Evolutionary conservation across 2,888 invertebrate species (phyloP), one percentile per base, ranked within the genome.

Genomic region (Ceriagrion tenellum): DNA sequence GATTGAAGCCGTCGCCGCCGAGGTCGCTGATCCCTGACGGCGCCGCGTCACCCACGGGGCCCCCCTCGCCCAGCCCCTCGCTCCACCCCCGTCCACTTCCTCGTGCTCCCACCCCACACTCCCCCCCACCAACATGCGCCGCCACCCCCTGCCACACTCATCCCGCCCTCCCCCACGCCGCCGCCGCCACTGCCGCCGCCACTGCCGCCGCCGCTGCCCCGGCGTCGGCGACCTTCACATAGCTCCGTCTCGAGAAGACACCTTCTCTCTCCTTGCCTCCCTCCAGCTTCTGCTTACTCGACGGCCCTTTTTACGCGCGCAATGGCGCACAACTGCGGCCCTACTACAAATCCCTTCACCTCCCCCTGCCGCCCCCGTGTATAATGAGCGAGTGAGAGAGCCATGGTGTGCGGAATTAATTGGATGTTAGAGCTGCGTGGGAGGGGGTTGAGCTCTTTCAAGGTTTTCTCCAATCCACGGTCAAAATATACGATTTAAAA

Each of bases 21-120:
- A 35, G 81, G 81, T 81, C 81, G 81, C 26, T 81, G 81, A 81
- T 81, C 81, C 81, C 81, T 81, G 81, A 81, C 35, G 81, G n/a
- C 69, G 69, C 69, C 26, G 69, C 69, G 69, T 69, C 69, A 69
- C 69, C 69, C 69, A 69, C 12, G 59, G 6, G 10, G 10, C 59
- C 59, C 35, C 30, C 35, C 81, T 35, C 35, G 6, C 30, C n/a
- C 81, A 8, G 1, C 35, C 30, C 81, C 81, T 18, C 35, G 16
- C 30, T 81, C 30, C 35, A 13, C 35, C 81, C 81, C 23, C n/a
- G 8, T 26, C 69, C 69, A 26, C 69, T n/a, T 2, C 69, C 69
- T 10, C 69, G n/a, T n/a, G 8, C n/a, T 3, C 81, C 35, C 30
- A 13, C 81, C 35, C 35, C 81, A 16, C 12, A 18, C 0, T 13